phyloP scores from a whole-genome alignment of 2,113 vertebrate genomes.

The Axis porcinus region DNA sequence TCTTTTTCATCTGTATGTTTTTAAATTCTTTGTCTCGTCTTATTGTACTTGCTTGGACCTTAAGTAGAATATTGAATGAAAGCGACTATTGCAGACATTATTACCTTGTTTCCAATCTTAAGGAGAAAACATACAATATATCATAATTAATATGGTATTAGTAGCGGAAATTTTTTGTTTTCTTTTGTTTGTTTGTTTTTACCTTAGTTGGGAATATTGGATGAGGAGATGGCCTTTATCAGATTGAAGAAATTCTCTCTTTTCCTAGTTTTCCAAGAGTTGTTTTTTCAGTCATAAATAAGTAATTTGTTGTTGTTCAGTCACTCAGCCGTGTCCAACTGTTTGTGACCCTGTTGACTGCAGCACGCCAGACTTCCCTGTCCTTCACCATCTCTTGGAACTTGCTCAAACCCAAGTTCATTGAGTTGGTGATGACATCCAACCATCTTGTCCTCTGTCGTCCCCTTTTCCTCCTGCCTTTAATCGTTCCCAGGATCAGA shows the following conservation, averaged over 20 bases:
- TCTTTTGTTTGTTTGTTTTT: not conserved
- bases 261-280: not conserved
- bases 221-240: not conserved
- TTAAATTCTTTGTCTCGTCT: not conserved
- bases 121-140: not conserved
- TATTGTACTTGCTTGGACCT: not conserved
- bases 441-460: not conserved
- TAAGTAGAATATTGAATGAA: not conserved
- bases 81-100: not conserved
- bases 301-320: not conserved
- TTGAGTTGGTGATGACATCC: not conserved
- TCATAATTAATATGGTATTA: not conserved
- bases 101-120: not conserved
- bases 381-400: not conserved
- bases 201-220: not conserved
- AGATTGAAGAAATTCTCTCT: not conserved
- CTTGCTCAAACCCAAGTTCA: not conserved
- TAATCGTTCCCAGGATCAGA: not conserved
- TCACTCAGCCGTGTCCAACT: not conserved
- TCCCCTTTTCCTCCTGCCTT: not conserved
- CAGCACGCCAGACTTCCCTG: not conserved
- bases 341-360: not conserved
- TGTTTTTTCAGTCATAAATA: not conserved
- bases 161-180: not conserved
- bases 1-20: not conserved